Conservation (phyloP, 2,888 invertebrate species). For the Pherbina coryleti region DNA sequence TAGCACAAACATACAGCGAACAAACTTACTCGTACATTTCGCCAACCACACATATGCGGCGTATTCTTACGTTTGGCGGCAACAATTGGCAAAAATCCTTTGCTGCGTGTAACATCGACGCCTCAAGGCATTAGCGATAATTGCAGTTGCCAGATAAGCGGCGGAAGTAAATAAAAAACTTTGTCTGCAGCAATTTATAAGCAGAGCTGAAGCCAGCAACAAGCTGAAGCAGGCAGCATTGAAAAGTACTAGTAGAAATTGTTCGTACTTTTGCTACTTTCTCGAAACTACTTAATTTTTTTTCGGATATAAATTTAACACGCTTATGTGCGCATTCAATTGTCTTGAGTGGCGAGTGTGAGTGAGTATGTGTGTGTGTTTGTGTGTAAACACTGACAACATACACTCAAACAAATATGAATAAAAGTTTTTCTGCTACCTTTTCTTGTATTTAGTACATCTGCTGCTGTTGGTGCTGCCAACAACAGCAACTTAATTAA, state of each 20-base stretch:
- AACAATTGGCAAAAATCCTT: slow-evolving; percentile 37
- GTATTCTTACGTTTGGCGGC: slow-evolving; percentile 2
- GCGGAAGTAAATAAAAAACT: slow-evolving; percentile 47
- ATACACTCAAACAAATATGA: too few relatives aligned
- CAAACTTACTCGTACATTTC: neutral
- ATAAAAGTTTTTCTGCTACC: neutral
- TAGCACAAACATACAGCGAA: neutral
- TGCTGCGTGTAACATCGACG: slow-evolving; percentile 49
- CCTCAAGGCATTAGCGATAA: slow-evolving; percentile 65
- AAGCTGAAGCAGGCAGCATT: slow-evolving; percentile 7
- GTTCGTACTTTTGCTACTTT: neutral
- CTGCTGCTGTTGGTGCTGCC: slow-evolving; percentile 33
- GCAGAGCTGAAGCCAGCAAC: slow-evolving; percentile 26
- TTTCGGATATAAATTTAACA: slow-evolving; percentile 20
- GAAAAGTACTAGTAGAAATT: neutral
- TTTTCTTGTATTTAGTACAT: slow-evolving; percentile 25
- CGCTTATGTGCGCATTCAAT: slow-evolving; percentile 34
- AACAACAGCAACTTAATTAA: slow-evolving; percentile 64
- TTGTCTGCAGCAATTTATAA: slow-evolving; percentile 43
- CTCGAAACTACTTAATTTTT: neutral
- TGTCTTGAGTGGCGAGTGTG: slow-evolving; percentile 21
- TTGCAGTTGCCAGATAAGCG: slow-evolving; percentile 52
- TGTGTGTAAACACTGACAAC: neutral
- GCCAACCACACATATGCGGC: neutral
- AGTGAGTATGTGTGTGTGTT: neutral